phyloP scores from a whole-genome alignment of 2,113 vertebrate species.

The Thamnaconus septentrionalis region DNA sequence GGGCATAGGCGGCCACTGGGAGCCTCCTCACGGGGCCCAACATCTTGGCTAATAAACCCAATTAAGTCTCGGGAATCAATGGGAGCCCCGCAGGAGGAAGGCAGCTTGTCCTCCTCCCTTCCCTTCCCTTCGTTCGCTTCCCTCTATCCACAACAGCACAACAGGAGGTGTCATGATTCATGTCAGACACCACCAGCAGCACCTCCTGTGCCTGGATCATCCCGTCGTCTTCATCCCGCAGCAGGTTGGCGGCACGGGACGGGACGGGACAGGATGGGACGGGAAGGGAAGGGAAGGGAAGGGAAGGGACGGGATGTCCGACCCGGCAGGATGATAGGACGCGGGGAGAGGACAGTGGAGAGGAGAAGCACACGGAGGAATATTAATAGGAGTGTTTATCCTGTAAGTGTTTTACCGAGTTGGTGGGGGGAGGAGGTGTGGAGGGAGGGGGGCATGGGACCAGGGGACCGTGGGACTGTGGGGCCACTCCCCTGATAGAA shows the following conservation, averaged over 20 bases:
- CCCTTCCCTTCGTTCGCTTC: constrained; percentile 52
- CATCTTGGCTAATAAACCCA: constrained; percentile 81
- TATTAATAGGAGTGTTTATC: constrained; percentile 79
- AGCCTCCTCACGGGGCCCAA: constrained; percentile 68
- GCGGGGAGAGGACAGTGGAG: constrained; percentile 57
- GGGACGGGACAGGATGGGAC: constrained; percentile 61
- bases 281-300: constrained; percentile 63
- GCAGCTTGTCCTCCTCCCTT: constrained; percentile 50
- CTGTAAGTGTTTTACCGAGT: constrained; percentile 63
- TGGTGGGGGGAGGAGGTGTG: constrained; percentile 22
- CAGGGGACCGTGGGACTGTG: constrained; percentile 27
- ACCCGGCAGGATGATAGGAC: constrained; percentile 69
- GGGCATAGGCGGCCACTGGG: constrained; percentile 52
- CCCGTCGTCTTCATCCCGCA: constrained; percentile 64
- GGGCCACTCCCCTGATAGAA: constrained; percentile 49
- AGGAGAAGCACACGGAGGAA: constrained; percentile 66
- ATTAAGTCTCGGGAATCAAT: constrained; percentile 78
- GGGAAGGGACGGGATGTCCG: constrained; percentile 68
- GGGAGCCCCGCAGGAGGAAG: constrained; percentile 50
- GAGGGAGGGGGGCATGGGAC: constrained; percentile 17
- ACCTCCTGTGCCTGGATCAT: constrained; percentile 60
- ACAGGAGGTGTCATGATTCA: constrained; percentile 77
- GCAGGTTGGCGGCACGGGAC: constrained; percentile 58
- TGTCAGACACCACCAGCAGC: constrained; percentile 33
- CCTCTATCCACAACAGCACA: constrained; percentile 22